Conservation (phyloP, 2,888 invertebrate species). For the Archaeoteleia sp. region DNA sequence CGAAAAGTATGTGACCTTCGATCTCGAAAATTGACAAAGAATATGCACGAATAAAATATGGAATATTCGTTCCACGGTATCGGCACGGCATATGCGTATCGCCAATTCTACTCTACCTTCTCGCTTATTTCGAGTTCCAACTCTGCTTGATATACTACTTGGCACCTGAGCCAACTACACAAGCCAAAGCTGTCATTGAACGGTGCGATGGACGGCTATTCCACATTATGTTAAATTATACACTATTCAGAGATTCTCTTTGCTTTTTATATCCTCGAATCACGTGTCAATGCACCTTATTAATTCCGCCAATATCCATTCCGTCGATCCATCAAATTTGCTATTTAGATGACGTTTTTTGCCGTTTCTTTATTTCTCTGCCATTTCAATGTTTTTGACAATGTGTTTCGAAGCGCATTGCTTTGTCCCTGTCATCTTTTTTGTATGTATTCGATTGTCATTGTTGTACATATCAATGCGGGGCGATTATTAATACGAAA, state of each 20-base stretch:
- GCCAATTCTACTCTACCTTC: not conserved
- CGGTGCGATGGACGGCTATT: slow-evolving; percentile 33
- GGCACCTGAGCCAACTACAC: slow-evolving; percentile 41
- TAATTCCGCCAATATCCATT: too few species aligned
- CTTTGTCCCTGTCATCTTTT: slow-evolving; percentile 35
- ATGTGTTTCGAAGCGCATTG: not conserved
- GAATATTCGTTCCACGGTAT: slow-evolving; percentile 9
- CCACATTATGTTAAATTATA: slow-evolving; percentile 47
- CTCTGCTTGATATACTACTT: slow-evolving; percentile 46
- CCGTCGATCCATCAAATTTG: too few species aligned
- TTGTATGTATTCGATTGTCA: slow-evolving; percentile 36
- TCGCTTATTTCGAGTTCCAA: slow-evolving; percentile 43
- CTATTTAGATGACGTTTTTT: too few species aligned
- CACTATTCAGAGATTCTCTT: slow-evolving; percentile 27
- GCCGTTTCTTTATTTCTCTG: too few species aligned
- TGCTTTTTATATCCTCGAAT: slow-evolving; percentile 1
- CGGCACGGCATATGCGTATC: slow-evolving; percentile 25
- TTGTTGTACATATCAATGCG: slow-evolving; percentile 34
- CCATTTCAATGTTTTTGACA: too few species aligned
- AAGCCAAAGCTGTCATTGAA: slow-evolving; percentile 42
- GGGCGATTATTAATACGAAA: slow-evolving; percentile 40
- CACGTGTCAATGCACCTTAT: too few species aligned
- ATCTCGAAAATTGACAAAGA: slow-evolving; percentile 8
- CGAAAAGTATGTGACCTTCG: too few species aligned
- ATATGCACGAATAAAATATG: slow-evolving; percentile 21